Evolutionary conservation across 2,888 invertebrate genomes (phyloP), one percentile per base, ranked within the genome.

Genomic region (Oxytorus armatus): DNA sequence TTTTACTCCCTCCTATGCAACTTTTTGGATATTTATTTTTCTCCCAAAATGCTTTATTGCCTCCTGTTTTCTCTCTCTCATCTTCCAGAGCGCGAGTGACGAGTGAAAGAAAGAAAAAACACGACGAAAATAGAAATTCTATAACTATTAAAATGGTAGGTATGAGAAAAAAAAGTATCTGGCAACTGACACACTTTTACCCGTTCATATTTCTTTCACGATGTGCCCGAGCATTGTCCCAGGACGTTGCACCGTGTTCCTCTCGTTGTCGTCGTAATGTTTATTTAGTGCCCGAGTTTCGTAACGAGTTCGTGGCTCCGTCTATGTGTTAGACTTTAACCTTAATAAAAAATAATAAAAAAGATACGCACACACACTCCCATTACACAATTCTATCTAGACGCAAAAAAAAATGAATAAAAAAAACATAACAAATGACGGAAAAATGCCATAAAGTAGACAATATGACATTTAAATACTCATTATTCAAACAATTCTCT

Each of bases 201-300:
- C 44, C 59, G 70, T 72, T 59, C 69, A 69, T 76, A 76, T 69
- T 76, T 76, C 76, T 69, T 69, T 69, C 59, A 68, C 61, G 69
- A 51, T 61, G n/a, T n/a, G 33, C 53, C 7, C 16, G 61, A 29
- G 53, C 69, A 53, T 61, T 73, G 66, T 68, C 61, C 53, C 59
- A 59, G 72, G 72, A 77, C 59, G 70, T 72, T 61, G 49, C 70
- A 61, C 39, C 59, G 59, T 39, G 70, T 72, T 29, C 1, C 39
- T 16, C 49, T 77, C 76, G 59, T 69, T 68, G 76, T 69, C 61
- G 51, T 36, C 25, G 74, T 74, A 79, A 79, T 79, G 78, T 74
- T 79, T 79, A 74, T 79, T 79, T 79, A 79, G 69, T 79, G 78
- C 68, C 68, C 78, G 68, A 79, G 74, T 79, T 79, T 79, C 73